These are phyloP conservation scores for Fulmarus glacialis DNA, from an alignment of 2,113 vertebrate species.

Conservation along the genomic window DNA sequence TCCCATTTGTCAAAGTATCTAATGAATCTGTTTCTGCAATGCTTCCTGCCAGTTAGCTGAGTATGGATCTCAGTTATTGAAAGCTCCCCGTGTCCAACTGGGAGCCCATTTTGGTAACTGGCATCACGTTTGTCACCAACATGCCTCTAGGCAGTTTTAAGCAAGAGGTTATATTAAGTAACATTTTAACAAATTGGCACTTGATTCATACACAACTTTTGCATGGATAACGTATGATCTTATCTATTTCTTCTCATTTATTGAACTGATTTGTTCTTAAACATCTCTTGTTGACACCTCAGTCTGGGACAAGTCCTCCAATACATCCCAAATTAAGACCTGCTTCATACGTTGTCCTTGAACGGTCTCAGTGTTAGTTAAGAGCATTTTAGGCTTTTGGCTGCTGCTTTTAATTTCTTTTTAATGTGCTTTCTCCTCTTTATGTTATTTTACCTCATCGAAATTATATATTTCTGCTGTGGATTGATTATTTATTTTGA, in stretches of 20 bases:
- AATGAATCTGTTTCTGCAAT: background rate
- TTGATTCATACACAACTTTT: background rate
- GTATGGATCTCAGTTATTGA: background rate
- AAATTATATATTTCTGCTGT: background rate
- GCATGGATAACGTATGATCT: rapidly evolving
- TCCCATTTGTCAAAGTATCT: background rate
- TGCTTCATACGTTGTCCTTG: background rate
- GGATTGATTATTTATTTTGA: background rate
- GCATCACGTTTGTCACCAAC: background rate
- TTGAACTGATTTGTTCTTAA: background rate
- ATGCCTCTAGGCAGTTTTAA: background rate
- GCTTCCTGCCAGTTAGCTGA: background rate
- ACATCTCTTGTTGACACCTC: background rate
- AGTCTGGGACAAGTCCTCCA: background rate
- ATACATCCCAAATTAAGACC: background rate
- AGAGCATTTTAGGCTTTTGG: background rate
- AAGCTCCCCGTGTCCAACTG: background rate
- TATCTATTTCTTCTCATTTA: background rate
- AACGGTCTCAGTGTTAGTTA: background rate
- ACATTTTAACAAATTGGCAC: background rate
- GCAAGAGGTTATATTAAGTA: background rate
- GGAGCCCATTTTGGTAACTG: background rate
- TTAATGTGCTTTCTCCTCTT: background rate
- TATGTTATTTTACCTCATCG: background rate
- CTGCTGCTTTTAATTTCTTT: background rate